These are phyloP conservation scores for Oryzias curvinotus DNA, from an alignment of 2,113 vertebrate genomes.

Conservation along the genomic window DNA sequence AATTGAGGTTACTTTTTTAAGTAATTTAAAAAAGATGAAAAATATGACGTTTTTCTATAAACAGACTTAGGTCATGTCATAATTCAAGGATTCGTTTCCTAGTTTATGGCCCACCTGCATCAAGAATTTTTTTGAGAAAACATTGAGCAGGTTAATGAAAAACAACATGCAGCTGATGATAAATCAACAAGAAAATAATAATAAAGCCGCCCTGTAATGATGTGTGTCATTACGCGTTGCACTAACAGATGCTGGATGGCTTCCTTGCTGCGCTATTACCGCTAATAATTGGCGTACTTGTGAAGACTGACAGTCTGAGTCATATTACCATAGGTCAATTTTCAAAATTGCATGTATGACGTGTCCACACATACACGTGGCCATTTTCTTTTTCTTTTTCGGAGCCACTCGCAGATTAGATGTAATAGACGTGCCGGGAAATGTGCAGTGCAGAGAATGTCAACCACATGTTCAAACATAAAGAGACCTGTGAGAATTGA, in stretches of 20 bases:
- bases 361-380: conserved; percentile 54
- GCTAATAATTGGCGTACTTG: conserved; percentile 4
- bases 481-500: conserved; percentile 78
- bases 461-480: conserved; percentile 82
- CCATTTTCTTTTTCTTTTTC: conserved; percentile 47
- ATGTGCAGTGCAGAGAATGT: conserved; percentile 77
- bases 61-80: too few species aligned
- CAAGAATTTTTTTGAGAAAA: not conserved
- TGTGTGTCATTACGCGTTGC: not conserved
- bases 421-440: conserved; percentile 82
- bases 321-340: conserved; percentile 55
- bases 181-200: conserved; percentile 7
- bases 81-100: too few species aligned
- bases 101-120: too few species aligned
- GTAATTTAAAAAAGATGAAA: too few species aligned
- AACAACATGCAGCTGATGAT: conserved; percentile 10
- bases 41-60: too few species aligned
- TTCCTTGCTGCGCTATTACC: conserved; percentile 24
- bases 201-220: not conserved
- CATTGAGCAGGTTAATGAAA: not conserved
- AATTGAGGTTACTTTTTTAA: too few species aligned
- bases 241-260: conserved; percentile 2
- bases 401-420: conserved; percentile 72
- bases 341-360: conserved; percentile 69
- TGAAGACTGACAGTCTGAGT: conserved; percentile 49